These are phyloP conservation scores for Sus scrofa DNA, from an alignment of 2,113 vertebrate species.

Conservation along the genomic window DNA sequence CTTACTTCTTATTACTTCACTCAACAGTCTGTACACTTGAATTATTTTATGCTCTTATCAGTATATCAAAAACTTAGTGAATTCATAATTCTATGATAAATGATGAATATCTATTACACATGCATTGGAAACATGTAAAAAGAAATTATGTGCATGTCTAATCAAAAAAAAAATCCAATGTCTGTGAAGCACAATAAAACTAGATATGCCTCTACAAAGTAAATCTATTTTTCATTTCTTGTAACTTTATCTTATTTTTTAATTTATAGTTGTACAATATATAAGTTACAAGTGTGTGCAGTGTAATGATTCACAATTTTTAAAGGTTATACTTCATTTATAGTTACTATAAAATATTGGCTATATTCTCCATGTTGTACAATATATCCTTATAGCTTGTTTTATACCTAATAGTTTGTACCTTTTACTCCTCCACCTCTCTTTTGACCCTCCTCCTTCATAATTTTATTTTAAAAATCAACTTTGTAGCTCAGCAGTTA, in stretches of 20 bases:
- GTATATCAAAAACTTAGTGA: too few relatives aligned
- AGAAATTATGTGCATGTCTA: too few relatives aligned
- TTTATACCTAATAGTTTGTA: not conserved
- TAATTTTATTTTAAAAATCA: slow-evolving; percentile 1
- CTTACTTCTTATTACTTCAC: too few relatives aligned
- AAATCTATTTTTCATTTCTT: not conserved
- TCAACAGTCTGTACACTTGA: too few relatives aligned
- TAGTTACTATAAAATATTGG: not conserved
- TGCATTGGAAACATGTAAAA: too few relatives aligned
- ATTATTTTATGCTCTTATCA: too few relatives aligned
- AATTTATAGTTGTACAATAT: not conserved
- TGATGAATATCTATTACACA: too few relatives aligned
- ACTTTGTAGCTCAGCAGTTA: too few relatives aligned
- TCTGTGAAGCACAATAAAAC: not conserved
- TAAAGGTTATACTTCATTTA: not conserved
- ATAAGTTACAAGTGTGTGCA: not conserved
- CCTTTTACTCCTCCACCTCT: not conserved
- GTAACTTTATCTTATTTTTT: slow-evolving; percentile 24
- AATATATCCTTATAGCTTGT: not conserved
- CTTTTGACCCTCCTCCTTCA: not conserved
- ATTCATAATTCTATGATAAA: too few relatives aligned
- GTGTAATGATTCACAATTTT: not conserved
- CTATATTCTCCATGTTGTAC: not conserved
- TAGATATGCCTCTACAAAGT: not conserved
- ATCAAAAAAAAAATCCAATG: not conserved